phyloP scores from a whole-genome alignment of 2,113 vertebrate genomes.

The Chrysochloris asiatica region DNA sequence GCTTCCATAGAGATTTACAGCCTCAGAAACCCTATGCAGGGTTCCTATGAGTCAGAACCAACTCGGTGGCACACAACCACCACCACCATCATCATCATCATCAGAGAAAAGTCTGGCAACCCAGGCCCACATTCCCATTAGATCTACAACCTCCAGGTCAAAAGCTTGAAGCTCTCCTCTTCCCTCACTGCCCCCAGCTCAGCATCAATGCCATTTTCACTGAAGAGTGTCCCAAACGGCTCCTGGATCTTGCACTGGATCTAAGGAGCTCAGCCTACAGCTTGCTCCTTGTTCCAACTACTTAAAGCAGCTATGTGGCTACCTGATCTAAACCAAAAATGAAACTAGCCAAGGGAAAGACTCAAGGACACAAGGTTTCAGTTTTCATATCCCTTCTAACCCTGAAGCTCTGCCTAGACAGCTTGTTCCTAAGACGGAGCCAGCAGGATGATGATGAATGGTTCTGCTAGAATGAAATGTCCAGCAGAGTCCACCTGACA shows the following conservation, averaged over 20 bases:
- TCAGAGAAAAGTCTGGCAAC: too few relatives aligned
- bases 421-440: background rate
- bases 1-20: too few relatives aligned
- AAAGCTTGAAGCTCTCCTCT: background rate
- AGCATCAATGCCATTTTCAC: accelerated
- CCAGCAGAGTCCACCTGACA: accelerated
- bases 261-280: background rate
- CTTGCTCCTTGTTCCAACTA: too few relatives aligned
- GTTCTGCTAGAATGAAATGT: accelerated
- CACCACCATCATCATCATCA: too few relatives aligned
- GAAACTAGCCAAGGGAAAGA: background rate
- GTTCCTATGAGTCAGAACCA: too few relatives aligned
- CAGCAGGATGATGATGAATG: background rate
- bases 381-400: background rate
- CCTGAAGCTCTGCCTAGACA: background rate
- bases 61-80: too few relatives aligned
- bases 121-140: background rate
- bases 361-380: background rate
- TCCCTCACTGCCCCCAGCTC: too few relatives aligned
- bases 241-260: background rate
- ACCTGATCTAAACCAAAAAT: background rate
- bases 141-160: background rate
- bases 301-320: background rate
- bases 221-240: accelerated
- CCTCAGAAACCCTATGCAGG: too few relatives aligned